Percentiles rank a stretch among this genome's conserved stretches.
These are phyloP conservation scores for Cynopterus brachyotis DNA, from an alignment of 2,113 vertebrate genomes.

Conservation along the genomic window DNA sequence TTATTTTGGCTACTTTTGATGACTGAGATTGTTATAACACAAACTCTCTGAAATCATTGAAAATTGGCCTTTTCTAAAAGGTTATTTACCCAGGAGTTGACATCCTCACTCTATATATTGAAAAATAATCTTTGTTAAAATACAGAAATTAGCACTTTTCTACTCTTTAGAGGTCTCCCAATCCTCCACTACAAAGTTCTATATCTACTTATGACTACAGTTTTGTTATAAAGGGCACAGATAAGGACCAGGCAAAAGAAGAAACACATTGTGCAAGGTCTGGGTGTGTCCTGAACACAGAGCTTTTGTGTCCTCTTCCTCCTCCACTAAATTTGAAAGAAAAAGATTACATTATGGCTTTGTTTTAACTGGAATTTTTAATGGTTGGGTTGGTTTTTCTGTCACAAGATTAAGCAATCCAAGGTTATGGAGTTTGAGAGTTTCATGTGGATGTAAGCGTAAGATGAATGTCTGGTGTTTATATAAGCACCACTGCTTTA, in stretches of 20 bases:
- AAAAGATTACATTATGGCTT: neutral
- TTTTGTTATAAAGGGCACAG: neutral
- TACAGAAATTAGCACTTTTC: neutral
- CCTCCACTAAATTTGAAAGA: neutral
- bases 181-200: neutral
- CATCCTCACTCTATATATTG: neutral
- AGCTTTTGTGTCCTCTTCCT: neutral
- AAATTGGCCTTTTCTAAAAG: neutral
- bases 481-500: neutral
- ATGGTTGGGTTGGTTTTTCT: neutral
- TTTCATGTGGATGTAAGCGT: neutral
- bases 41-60: neutral
- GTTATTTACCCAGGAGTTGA: neutral
- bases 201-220: neutral
- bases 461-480: neutral
- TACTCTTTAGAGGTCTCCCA: neutral
- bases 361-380: neutral
- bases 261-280: neutral
- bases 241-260: neutral
- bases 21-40: neutral
- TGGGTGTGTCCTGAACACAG: neutral
- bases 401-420: neutral
- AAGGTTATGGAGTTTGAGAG: neutral
- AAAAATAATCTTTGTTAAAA: neutral
- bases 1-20: neutral